These are phyloP conservation scores for Mythimna loreyi DNA, from an alignment of 2,888 invertebrate genomes.

Conservation along the genomic window DNA sequence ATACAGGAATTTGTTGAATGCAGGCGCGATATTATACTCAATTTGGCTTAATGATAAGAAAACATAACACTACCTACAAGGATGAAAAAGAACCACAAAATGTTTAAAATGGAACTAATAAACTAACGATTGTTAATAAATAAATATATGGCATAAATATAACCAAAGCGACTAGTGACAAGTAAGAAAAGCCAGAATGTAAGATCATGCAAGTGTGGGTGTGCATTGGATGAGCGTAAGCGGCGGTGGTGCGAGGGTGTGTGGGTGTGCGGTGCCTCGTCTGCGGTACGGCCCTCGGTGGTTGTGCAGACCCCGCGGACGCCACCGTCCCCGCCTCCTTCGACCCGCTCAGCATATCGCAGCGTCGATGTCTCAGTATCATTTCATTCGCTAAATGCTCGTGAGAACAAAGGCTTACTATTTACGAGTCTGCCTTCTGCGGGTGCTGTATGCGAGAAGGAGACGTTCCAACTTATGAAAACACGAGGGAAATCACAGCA, in stretches of 20 bases:
- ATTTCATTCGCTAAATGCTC: conserved; percentile 89
- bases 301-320: conserved; percentile 77
- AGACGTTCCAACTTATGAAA: conserved; percentile 92
- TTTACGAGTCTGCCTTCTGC: conserved; percentile 93
- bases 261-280: conserved; percentile 78
- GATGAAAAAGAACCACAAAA: conserved; percentile 32
- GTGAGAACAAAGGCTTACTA: conserved; percentile 91
- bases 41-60: conserved; percentile 81
- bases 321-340: conserved; percentile 89
- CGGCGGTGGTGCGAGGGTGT: conserved; percentile 79
- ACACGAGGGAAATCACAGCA: conserved; percentile 87
- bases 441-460: conserved; percentile 96
- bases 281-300: conserved; percentile 84
- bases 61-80: conserved; percentile 78
- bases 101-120: conserved; percentile 4
- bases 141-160: conserved; percentile 22
- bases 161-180: conserved; percentile 21
- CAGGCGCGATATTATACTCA: conserved; percentile 59
- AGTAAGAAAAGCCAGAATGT: conserved; percentile 62
- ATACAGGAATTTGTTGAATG: conserved; percentile 64
- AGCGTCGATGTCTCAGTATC: conserved; percentile 88
- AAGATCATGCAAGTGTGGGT: conserved; percentile 56
- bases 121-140: conserved; percentile 16
- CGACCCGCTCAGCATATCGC: conserved; percentile 84
- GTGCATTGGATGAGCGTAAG: conserved; percentile 68